phyloP scores from a whole-genome alignment of 2,888 invertebrate species.

The Melinaea menophilus region DNA sequence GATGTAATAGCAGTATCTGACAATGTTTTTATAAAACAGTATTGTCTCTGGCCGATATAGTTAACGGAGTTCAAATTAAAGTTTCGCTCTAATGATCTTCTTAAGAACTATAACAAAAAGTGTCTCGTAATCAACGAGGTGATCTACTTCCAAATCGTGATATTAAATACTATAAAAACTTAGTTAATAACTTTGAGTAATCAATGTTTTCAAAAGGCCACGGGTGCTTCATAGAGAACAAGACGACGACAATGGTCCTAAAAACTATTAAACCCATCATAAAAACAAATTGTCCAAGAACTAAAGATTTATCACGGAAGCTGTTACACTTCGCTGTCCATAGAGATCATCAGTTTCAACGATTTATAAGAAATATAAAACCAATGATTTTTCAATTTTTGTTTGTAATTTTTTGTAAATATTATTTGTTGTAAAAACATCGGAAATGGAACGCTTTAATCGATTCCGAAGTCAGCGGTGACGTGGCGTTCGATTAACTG shows the following conservation, averaged over 20 bases:
- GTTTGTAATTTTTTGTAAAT: slow-evolving; percentile 61
- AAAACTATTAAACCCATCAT: slow-evolving; percentile 52
- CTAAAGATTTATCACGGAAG: slow-evolving; percentile 71
- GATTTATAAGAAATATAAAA: slow-evolving; percentile 63
- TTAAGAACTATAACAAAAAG: slow-evolving; percentile 68
- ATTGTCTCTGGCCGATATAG: slow-evolving; percentile 51
- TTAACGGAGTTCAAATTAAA: slow-evolving; percentile 50
- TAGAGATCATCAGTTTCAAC: slow-evolving; percentile 68
- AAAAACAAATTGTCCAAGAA: slow-evolving; percentile 75
- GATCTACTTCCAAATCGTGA: slow-evolving; percentile 71
- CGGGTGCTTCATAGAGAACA: slow-evolving; percentile 53
- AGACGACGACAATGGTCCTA: slow-evolving; percentile 45
- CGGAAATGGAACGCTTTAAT: slow-evolving; percentile 74
- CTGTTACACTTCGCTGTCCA: slow-evolving; percentile 73
- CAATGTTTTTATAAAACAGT: slow-evolving; percentile 49
- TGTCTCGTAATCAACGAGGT: slow-evolving; percentile 69
- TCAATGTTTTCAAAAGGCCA: slow-evolving; percentile 57
- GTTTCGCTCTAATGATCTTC: slow-evolving; percentile 54
- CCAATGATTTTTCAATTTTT: slow-evolving; percentile 60
- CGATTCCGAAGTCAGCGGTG: slow-evolving; percentile 70
- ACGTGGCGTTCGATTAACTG: slow-evolving; percentile 71
- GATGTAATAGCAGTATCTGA: slow-evolving; percentile 39
- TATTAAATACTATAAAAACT: slow-evolving; percentile 68
- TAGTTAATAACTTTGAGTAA: slow-evolving; percentile 68
- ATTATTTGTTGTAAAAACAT: slow-evolving; percentile 58